Evolutionary conservation across 2,888 invertebrate genomes (phyloP).

Genomic region (Andricus curvator): DNA sequence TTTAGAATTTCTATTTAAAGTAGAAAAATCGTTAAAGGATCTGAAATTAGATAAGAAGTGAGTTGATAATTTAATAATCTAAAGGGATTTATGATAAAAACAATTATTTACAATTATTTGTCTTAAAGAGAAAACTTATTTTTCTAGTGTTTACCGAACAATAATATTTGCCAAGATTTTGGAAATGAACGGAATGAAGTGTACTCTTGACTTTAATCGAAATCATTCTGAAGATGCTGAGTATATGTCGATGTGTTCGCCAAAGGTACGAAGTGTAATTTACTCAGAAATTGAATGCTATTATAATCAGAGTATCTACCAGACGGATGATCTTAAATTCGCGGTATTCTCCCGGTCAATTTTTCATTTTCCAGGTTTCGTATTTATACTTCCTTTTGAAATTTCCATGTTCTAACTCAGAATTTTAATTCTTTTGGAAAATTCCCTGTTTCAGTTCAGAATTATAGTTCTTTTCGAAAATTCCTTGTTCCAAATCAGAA

Average conservation of each 20-base stretch:
- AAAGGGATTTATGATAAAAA: too few relatives aligned
- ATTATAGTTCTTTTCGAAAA: too few relatives aligned
- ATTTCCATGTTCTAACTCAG: too few relatives aligned
- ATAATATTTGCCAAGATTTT: slow-evolving; percentile 73
- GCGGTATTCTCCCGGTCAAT: too few relatives aligned
- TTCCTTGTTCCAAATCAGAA: too few relatives aligned
- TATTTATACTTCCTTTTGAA: too few relatives aligned
- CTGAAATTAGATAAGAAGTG: slow-evolving; percentile 83
- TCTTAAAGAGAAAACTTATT: slow-evolving; percentile 25
- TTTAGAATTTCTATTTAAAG: slow-evolving; percentile 80
- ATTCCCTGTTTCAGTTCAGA: too few relatives aligned
- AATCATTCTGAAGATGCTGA: slow-evolving; percentile 56
- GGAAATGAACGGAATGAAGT: slow-evolving; percentile 66
- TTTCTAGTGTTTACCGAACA: slow-evolving; percentile 71
- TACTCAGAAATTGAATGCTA: slow-evolving; percentile 12
- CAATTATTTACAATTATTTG: too few relatives aligned
- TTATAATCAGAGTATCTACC: too few relatives aligned
- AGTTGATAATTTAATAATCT: slow-evolving; percentile 66
- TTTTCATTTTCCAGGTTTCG: too few relatives aligned
- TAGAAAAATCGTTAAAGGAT: slow-evolving; percentile 80
- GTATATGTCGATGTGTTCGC: slow-evolving; percentile 71
- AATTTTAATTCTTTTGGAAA: too few relatives aligned
- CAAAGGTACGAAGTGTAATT: slow-evolving; percentile 62
- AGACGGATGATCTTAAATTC: background rate
- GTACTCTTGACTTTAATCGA: slow-evolving; percentile 66